A percentile compares a stretch with the other conserved stretches of the same genome.
Evolutionary conservation across 1,140 invertebrate genomes (phyloP).

Genomic region (Homalodisca vitripennis): DNA sequence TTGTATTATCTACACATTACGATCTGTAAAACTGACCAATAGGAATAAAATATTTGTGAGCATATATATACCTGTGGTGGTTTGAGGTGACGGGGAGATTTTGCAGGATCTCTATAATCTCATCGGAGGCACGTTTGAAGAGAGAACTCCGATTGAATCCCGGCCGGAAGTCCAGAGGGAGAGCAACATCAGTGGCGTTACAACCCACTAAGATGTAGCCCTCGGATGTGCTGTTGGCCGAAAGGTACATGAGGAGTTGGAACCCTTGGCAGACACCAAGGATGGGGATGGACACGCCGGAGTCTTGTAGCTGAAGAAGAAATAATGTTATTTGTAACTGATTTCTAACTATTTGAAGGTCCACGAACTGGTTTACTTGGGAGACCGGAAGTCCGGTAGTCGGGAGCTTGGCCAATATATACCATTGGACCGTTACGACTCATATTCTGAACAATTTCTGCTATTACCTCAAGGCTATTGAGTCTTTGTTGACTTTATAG

Average conservation of each 20-base stretch:
- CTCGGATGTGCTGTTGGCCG: slow-evolving; percentile 58
- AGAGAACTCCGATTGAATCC: slow-evolving; percentile 55
- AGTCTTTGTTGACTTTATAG: too few relatives aligned
- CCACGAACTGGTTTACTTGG: too few relatives aligned
- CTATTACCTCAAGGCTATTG: too few relatives aligned
- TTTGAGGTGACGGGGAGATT: slow-evolving; percentile 70
- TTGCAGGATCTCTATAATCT: slow-evolving; percentile 57
- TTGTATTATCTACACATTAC: too few relatives aligned
- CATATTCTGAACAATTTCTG: too few relatives aligned
- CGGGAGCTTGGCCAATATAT: too few relatives aligned
- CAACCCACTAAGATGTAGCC: slow-evolving; percentile 57
- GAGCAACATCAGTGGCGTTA: slow-evolving; percentile 54
- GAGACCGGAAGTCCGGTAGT: too few relatives aligned
- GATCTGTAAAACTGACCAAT: slow-evolving; percentile 50
- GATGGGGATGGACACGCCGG: slow-evolving; percentile 76
- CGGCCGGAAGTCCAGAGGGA: slow-evolving; percentile 57
- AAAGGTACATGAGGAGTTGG: slow-evolving; percentile 72
- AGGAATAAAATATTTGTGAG: slow-evolving; percentile 57
- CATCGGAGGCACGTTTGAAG: slow-evolving; percentile 54
- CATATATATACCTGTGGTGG: slow-evolving; percentile 68
- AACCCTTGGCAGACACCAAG: slow-evolving; percentile 90
- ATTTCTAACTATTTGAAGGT: too few relatives aligned
- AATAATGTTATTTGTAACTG: not conserved
- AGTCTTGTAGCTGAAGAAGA: slow-evolving; percentile 56
- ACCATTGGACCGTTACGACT: too few relatives aligned